A percentile compares a stretch with the other conserved stretches of the same genome.
Evolutionary conservation across 2,797 vertebrate species (phyloP).

Genomic region (Pterois miles): DNA sequence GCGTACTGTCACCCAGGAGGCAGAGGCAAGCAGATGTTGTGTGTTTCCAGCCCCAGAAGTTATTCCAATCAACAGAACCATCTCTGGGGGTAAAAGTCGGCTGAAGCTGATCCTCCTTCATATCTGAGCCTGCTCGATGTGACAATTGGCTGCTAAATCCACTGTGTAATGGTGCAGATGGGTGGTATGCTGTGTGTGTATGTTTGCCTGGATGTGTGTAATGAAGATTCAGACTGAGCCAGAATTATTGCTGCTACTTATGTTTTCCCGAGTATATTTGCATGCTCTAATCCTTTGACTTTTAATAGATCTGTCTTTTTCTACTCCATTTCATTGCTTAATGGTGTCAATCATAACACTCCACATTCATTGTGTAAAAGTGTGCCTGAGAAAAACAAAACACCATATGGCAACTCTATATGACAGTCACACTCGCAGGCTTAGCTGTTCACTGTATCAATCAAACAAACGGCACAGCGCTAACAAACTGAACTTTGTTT

Average conservation of each 20-base stretch:
- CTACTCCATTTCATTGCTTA: constrained; percentile 55
- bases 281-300: constrained; percentile 39
- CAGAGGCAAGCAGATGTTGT: constrained; percentile 64
- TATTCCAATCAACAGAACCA: constrained; percentile 71
- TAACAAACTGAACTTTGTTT: constrained; percentile 50
- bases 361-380: constrained; percentile 25
- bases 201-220: constrained; percentile 19
- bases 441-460: not conserved
- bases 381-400: constrained; percentile 53
- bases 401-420: constrained; percentile 53
- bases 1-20: constrained; percentile 52
- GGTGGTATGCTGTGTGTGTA: constrained; percentile 27
- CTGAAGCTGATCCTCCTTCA: constrained; percentile 63
- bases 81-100: constrained; percentile 60
- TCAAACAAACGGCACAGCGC: constrained; percentile 18
- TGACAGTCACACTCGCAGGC: constrained; percentile 7
- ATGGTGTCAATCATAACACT: constrained; percentile 48
- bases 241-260: constrained; percentile 11
- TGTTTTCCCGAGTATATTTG: not conserved
- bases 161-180: constrained; percentile 67
- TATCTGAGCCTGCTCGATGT: constrained; percentile 48
- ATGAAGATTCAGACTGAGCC: constrained; percentile 22
- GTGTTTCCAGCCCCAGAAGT: constrained; percentile 60
- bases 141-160: constrained; percentile 67
- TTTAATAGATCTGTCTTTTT: constrained; percentile 47